These are phyloP conservation scores for Morbakka virulenta DNA, from an alignment of 30 jellyfish, hydroid and myxozoan genomes.

Conservation along the genomic window DNA sequence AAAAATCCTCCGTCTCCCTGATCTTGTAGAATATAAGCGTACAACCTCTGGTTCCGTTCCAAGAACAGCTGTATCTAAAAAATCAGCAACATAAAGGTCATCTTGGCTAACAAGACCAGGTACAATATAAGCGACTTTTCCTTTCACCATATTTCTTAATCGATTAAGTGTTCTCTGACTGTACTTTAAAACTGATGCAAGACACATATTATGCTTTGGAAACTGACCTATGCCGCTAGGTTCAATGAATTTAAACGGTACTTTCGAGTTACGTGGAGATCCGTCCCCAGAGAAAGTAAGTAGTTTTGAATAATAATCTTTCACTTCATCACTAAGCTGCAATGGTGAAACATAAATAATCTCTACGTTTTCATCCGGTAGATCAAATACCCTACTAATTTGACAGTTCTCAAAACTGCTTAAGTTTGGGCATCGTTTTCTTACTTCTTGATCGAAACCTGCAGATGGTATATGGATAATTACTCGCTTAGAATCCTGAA, in stretches of 20 bases:
- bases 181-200: conserved; percentile 78
- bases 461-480: conserved; percentile 88
- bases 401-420: conserved; percentile 77
- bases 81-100: conserved; percentile 70
- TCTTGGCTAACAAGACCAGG: conserved; percentile 88
- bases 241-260: not conserved
- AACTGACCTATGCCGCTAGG: not conserved
- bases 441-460: conserved; percentile 70
- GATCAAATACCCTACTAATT: conserved; percentile 76
- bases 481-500: conserved; percentile 61
- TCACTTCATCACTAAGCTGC: conserved; percentile 53
- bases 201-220: conserved; percentile 70
- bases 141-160: conserved; percentile 43
- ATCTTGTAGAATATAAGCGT: conserved; percentile 72
- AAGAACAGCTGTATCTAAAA: conserved; percentile 78
- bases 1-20: conserved; percentile 87
- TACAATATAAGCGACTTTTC: conserved; percentile 81
- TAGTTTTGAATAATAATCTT: conserved; percentile 64
- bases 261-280: not conserved
- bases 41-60: conserved; percentile 87
- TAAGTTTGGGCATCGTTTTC: conserved; percentile 54
- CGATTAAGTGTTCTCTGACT: conserved; percentile 64
- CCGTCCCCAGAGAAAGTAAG: not conserved
- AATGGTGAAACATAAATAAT: conserved; percentile 87
- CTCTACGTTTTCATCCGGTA: conserved; percentile 71